These are phyloP conservation scores for Microcebus griseorufus DNA, from an alignment of 2,113 vertebrate genomes.

Conservation along the genomic window DNA sequence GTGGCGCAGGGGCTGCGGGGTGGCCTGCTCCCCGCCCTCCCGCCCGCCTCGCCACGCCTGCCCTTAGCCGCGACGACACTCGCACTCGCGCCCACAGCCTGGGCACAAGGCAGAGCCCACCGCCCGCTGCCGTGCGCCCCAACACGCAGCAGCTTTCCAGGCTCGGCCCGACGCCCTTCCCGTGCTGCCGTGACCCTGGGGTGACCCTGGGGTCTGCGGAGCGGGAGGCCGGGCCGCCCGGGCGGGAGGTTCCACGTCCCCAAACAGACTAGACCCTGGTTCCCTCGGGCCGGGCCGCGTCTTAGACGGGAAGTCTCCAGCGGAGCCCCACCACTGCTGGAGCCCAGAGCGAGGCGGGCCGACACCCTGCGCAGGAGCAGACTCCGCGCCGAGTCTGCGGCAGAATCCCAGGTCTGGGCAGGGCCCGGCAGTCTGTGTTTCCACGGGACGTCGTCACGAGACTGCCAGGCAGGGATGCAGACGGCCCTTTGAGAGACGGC, in stretches of 20 bases:
- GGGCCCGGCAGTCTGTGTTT: not conserved
- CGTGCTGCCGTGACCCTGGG: not conserved
- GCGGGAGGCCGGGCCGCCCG: not conserved
- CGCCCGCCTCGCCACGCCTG: accelerated
- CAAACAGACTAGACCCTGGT: not conserved
- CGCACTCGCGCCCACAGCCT: not conserved
- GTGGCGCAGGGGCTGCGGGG: not conserved
- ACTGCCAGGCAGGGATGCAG: not conserved
- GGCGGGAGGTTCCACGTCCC: not conserved
- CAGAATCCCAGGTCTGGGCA: not conserved
- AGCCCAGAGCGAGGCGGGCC: not conserved
- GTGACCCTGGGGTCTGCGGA: not conserved
- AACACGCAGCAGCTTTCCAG: not conserved
- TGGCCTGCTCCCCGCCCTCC: not conserved
- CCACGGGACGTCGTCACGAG: accelerated
- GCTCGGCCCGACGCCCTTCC: not conserved
- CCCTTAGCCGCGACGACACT: not conserved
- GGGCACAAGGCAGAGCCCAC: not conserved
- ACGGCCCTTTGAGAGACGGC: not conserved
- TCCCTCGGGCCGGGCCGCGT: not conserved
- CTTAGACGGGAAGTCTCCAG: not conserved
- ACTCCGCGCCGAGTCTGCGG: not conserved
- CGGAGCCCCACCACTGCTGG: not conserved
- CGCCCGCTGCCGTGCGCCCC: not conserved
- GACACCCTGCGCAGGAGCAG: not conserved